Conservation (phyloP, 2,113 vertebrate species). For the Heterocephalus glaber region DNA sequence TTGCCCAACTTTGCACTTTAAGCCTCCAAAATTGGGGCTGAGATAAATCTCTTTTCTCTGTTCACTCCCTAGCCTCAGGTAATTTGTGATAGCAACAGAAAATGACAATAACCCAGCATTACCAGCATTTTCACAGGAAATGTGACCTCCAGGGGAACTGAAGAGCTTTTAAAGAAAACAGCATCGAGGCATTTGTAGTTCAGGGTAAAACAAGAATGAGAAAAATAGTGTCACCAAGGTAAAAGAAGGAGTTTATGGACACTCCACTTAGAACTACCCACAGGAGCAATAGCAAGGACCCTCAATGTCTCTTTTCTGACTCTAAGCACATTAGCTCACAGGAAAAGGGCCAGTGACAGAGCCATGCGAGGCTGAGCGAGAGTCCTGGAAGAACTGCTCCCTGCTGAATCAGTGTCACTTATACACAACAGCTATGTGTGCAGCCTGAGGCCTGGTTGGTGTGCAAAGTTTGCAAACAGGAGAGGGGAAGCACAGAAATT, state of each 20-base stretch:
- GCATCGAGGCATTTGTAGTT: no score
- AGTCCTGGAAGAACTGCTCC: background rate
- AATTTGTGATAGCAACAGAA: background rate
- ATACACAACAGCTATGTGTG: no score
- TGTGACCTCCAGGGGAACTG: background rate
- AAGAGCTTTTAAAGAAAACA: background rate
- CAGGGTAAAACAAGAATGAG: background rate
- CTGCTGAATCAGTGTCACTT: fast-evolving
- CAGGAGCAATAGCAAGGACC: background rate
- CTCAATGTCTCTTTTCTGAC: fast-evolving
- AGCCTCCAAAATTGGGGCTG: background rate
- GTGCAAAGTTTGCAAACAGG: background rate
- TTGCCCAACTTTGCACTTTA: background rate
- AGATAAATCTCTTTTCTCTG: background rate
- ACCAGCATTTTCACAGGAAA: background rate
- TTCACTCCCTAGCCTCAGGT: background rate
- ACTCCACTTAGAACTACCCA: background rate
- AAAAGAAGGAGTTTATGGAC: background rate
- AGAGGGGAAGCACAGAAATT: background rate
- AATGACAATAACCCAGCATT: fast-evolving
- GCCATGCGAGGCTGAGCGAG: background rate
- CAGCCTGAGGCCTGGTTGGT: background rate
- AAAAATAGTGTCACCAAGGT: background rate
- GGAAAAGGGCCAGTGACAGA: fast-evolving
- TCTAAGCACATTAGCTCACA: fast-evolving